Conservation (phyloP, 2,888 invertebrate species). For the Temnothorax rugatulus region DNA sequence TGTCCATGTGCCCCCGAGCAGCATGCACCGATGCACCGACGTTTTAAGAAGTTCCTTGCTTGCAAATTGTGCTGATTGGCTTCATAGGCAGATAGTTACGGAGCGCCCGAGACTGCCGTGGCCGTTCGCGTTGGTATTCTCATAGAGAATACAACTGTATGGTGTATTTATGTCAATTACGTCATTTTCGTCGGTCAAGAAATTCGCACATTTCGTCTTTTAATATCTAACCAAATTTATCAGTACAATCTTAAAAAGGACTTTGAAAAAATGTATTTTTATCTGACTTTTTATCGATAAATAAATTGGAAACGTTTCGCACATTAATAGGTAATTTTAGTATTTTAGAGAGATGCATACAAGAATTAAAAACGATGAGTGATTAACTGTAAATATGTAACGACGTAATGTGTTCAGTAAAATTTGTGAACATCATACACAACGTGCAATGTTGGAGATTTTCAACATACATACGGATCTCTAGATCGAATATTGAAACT, state of each 20-base stretch:
- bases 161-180: background rate
- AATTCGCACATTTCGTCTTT: background rate
- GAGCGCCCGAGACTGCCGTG: background rate
- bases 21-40: background rate
- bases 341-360: background rate
- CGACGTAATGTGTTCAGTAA: background rate
- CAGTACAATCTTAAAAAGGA: background rate
- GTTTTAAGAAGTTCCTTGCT: conserved; percentile 32
- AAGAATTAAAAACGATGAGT: background rate
- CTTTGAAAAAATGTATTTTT: background rate
- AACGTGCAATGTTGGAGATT: background rate
- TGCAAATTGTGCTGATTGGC: conserved; percentile 45
- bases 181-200: background rate
- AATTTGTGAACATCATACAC: background rate
- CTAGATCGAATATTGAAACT: conserved; percentile 13
- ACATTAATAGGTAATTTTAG: no score
- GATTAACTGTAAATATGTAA: background rate
- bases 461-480: conserved; percentile 6
- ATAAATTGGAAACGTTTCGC: background rate
- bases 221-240: background rate
- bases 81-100: conserved; percentile 23
- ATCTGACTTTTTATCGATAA: background rate
- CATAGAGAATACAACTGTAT: background rate
- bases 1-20: conserved; percentile 51
- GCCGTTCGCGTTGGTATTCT: background rate